phyloP scores from a whole-genome alignment of 2,888 invertebrate genomes.

The Pseudanteris insignis region DNA sequence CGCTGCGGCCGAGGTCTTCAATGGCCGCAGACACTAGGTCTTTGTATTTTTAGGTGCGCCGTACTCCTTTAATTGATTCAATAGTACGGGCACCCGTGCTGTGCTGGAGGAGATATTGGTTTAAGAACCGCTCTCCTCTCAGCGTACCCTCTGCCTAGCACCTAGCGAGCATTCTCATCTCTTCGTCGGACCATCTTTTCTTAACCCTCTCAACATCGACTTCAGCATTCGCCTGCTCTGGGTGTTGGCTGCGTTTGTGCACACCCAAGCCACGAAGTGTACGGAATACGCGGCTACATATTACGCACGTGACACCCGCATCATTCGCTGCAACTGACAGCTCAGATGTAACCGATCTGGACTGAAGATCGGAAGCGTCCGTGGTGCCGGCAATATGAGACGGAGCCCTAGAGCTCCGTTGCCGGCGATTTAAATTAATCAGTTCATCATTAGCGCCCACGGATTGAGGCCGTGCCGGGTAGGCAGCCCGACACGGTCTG shows the following conservation, averaged over 20 bases:
- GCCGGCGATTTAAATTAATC: no score
- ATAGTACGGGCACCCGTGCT: neutral
- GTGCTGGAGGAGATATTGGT: neutral
- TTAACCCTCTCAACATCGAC: conserved; percentile 16
- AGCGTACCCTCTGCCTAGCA: conserved; percentile 9
- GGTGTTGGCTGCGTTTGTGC: conserved; percentile 9
- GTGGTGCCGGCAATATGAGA: no score
- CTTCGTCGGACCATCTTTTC: conserved; percentile 18
- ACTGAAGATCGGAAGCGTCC: no score
- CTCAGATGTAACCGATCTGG: no score
- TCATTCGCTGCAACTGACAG: no score
- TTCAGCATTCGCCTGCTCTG: conserved; percentile 6
- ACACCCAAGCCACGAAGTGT: conserved; percentile 22
- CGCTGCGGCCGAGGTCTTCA: neutral
- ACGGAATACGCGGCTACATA: conserved; percentile 3
- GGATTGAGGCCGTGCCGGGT: no score
- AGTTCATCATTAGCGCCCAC: no score
- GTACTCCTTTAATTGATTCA: neutral
- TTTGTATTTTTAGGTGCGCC: neutral
- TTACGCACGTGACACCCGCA: no score
- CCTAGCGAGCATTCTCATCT: conserved; percentile 16
- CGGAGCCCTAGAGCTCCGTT: no score
- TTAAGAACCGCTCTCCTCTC: neutral
- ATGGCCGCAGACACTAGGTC: neutral
- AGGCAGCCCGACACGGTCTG: no score